Evolutionary conservation across 2,888 invertebrate genomes (phyloP).

Genomic region (Drosophila suboccidentalis): DNA sequence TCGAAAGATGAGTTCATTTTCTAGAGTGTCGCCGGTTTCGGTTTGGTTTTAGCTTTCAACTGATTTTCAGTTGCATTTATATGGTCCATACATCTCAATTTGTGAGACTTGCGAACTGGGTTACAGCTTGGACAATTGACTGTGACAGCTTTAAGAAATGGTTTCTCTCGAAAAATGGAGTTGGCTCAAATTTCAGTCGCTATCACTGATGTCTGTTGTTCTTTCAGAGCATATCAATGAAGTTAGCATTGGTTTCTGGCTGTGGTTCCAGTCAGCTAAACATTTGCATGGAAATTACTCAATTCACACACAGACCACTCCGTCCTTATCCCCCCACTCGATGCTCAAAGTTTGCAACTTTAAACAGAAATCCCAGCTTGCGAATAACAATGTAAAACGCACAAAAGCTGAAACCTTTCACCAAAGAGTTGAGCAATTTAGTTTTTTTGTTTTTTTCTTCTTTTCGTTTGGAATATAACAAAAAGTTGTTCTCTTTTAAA

Average conservation of each 20-base stretch:
- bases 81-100: constrained; percentile 65
- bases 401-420: constrained; percentile 53
- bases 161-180: neutral
- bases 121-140: constrained; percentile 46
- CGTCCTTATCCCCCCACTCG: neutral
- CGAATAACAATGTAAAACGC: constrained; percentile 61
- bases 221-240: constrained; percentile 73
- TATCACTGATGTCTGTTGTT: constrained; percentile 60
- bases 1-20: constrained; percentile 12
- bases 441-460: constrained; percentile 11
- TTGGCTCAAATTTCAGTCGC: constrained; percentile 62
- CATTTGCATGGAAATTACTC: constrained; percentile 73
- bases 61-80: constrained; percentile 53
- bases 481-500: constrained; percentile 75
- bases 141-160: constrained; percentile 33
- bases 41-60: constrained; percentile 18
- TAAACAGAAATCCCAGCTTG: constrained; percentile 58
- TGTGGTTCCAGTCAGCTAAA: constrained; percentile 52
- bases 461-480: constrained; percentile 46
- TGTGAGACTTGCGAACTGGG: constrained; percentile 59
- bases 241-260: constrained; percentile 56
- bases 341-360: constrained; percentile 56
- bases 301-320: constrained; percentile 33
- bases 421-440: constrained; percentile 39
- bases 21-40: constrained; percentile 34